Evolutionary conservation across 35 echinoderm and acorn worm species (phyloP).

Genomic region (Chiridota heheva): DNA sequence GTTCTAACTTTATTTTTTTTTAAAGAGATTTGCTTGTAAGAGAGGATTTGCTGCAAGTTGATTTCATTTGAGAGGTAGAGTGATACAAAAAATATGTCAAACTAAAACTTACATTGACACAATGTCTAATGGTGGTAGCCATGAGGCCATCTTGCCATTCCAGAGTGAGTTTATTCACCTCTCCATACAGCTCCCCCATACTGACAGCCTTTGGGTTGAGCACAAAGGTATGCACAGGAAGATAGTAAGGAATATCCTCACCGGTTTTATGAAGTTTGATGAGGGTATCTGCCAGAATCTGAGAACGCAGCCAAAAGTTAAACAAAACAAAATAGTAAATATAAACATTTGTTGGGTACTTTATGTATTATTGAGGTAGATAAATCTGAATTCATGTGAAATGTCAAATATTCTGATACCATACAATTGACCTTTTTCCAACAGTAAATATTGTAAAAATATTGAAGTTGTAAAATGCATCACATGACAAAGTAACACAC

Average conservation of each 20-base stretch:
- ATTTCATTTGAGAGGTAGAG: too few relatives aligned
- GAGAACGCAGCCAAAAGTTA: background rate
- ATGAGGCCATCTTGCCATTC: constrained; percentile 99
- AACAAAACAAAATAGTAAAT: background rate
- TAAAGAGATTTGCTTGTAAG: too few relatives aligned
- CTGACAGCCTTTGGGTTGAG: constrained; percentile 91
- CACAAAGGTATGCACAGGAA: constrained; percentile 83
- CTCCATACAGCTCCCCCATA: constrained; percentile 98
- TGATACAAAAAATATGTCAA: background rate
- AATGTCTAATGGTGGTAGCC: constrained; percentile 85
- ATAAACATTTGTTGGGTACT: too few relatives aligned
- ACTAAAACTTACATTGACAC: constrained; percentile 75
- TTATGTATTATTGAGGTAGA: too few relatives aligned
- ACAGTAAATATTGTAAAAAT: too few relatives aligned
- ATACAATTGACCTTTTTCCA: too few relatives aligned
- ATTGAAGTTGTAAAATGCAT: too few relatives aligned
- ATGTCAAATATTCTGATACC: too few relatives aligned
- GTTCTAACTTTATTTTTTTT: too few relatives aligned
- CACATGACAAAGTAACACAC: too few relatives aligned
- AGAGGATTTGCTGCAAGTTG: background rate
- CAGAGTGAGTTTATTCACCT: constrained; percentile 96
- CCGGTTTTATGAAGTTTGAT: constrained; percentile 82
- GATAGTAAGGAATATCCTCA: constrained; percentile 74
- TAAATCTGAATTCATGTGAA: too few relatives aligned
- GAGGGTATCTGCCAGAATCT: constrained; percentile 40